Evolutionary conservation across 2,797 vertebrate species (phyloP), one percentile per base, ranked within the genome.

Genomic region (Trematomus bernacchii): DNA sequence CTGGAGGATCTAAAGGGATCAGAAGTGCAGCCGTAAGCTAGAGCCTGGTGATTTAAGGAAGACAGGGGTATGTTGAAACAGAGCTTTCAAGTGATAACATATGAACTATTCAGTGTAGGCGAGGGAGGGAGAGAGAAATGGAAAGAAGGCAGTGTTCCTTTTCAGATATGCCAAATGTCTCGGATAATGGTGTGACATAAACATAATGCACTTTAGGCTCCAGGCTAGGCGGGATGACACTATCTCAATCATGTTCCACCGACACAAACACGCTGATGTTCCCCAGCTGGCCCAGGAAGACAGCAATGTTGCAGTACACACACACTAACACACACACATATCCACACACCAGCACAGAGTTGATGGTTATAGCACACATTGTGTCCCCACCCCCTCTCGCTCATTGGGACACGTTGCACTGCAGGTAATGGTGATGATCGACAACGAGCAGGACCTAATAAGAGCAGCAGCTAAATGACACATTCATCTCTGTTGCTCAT

Each of bases 181-280:
- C 75, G 78, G 83, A 91, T 91, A 93, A 92, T 92, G 91, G 91
- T 82, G 82, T 89, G 85, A 92, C 85, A 88, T 91, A 93, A 84
- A 87, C 89, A 85, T 87, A 91, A 90, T 85, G 87, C 91, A 90
- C 89, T 85, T 72, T 71, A 73, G 60, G 86, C 90, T 92, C 75
- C 55, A 74, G 91, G 93, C 91, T 74, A 89, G 63, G 79, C 73
- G 10, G 62, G 66, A 85, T 85, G 91, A 93, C 89, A 91, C 86
- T 64, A 85, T 90, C 84, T 93, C 90, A 89, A 92, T 94, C 91
- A 93, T 88, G 76, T 85, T 92, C 89, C 80, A 82, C 84, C 68
- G 77, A 91, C 88, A 91, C 85, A 93, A 89, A 90, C 88, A 88
- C 88, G 77, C 82, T 90, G 91, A 91, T 92, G 92, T 90, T 88